Percentiles rank a stretch among this genome's conserved stretches.
phyloP scores from a whole-genome alignment of 2,113 vertebrate species.

The Lagopus muta region DNA sequence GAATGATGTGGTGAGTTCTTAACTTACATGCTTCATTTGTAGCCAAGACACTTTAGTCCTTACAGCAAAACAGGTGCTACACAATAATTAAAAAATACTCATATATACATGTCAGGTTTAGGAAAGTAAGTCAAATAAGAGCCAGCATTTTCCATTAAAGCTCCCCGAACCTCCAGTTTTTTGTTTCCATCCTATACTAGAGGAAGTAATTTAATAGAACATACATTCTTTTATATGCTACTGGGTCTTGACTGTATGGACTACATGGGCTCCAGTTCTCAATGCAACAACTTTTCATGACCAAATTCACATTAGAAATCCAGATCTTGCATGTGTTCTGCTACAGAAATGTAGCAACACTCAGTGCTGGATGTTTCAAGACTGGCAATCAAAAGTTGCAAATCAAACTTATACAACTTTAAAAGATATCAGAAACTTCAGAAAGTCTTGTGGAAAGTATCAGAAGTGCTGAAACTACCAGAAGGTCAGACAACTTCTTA shows the following conservation, averaged over 20 bases:
- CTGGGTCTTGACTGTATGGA: background rate
- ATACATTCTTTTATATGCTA: background rate
- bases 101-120: constrained; percentile 38
- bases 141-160: constrained; percentile 40
- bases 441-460: background rate
- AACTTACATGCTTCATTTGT: constrained; percentile 71
- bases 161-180: background rate
- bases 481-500: background rate
- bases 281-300: background rate
- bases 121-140: constrained; percentile 51
- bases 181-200: background rate
- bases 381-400: background rate
- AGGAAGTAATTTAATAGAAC: background rate
- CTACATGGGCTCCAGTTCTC: background rate
- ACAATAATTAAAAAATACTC: constrained; percentile 62
- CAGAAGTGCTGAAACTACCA: background rate
- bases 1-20: constrained; percentile 61
- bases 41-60: constrained; percentile 75
- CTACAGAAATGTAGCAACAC: background rate
- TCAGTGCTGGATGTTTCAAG: background rate
- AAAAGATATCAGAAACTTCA: background rate
- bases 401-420: background rate
- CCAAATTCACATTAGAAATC: background rate
- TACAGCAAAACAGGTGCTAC: constrained; percentile 78
- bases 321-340: background rate